Base-by-base conservation (phyloP, 2,888 invertebrate species). In the Dolichopus griseipennis region DNA sequence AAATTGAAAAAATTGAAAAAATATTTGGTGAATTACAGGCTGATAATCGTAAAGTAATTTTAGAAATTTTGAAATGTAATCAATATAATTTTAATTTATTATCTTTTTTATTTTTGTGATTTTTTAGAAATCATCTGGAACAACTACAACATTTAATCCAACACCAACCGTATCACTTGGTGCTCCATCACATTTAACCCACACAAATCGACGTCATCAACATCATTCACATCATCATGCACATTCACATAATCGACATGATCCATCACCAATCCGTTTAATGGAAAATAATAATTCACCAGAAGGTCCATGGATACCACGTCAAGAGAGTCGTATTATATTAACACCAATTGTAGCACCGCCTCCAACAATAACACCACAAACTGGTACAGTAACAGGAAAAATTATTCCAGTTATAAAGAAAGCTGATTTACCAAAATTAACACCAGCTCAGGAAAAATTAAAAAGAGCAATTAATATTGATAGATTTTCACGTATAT, bases 401-500 rank as follows among this genome's bases (percentile, higher is more conserved):
- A 76, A 81, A 69, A 75, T 82, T 70, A 75, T 77, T 2, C 69
- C 77, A 70, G 70, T 72, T 61, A 67, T 70, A 21, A 73, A 75
- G 21, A 78, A 82, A 5, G 80, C 83, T 71, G 77, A 82, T 27
- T 74, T 75, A 64, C 81, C 80, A 34, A 81, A 78, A 72, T 74
- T 84, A 61, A 85, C 85, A 22, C 83, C 84, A 33, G 86, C 86
- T 21, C 87, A 88, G 76, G 84, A 83, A 73, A 85, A 86, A 27
- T 82, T 88, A 68, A 85, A 85, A 74, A 83, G 87, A 61, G 89
- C 90, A 61, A 85, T 90, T 70, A 87, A 88, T 76, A 88, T 90
- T 70, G 90, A 90, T 78, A 83, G 88, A 68, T 85, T 88, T 73
- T 90, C 90, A 5, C 82, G 90, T 64, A 84, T 89, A 67, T 86